phyloP scores from a whole-genome alignment of 2,797 vertebrate species.

The Nasua narica region DNA sequence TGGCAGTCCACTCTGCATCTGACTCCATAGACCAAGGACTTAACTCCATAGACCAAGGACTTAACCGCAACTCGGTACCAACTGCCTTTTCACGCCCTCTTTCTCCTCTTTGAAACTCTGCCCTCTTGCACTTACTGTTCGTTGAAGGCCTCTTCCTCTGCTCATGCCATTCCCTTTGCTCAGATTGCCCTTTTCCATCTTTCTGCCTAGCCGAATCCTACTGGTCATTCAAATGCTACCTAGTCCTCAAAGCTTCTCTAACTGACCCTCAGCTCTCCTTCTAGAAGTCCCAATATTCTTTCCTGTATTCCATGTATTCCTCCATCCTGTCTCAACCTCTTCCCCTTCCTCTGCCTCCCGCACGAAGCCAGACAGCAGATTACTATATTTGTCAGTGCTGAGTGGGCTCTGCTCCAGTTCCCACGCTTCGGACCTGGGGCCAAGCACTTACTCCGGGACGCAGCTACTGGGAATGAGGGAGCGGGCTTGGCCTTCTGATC shows the following conservation, averaged over 20 bases:
- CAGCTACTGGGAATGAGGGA: background rate
- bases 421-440: background rate
- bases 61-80: background rate
- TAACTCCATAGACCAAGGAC: constrained; percentile 14
- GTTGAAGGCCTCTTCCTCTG: background rate
- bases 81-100: background rate
- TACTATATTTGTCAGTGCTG: constrained; percentile 27
- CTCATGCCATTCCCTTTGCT: constrained; percentile 20
- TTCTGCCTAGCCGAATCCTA: constrained; percentile 2
- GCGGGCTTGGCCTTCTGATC: background rate
- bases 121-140: background rate
- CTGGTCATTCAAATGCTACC: constrained; percentile 6
- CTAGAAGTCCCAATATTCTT: background rate
- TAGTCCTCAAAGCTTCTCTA: background rate
- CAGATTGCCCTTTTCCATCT: background rate
- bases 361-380: background rate
- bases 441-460: background rate
- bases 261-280: background rate
- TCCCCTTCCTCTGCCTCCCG: background rate
- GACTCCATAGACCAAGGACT: constrained; percentile 19
- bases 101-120: constrained; percentile 7
- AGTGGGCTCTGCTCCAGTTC: constrained; percentile 31
- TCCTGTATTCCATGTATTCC: background rate
- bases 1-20: background rate
- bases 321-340: background rate